Percentiles rank a stretch among this genome's conserved stretches.
These are phyloP conservation scores for Engraulis encrasicolus DNA, from an alignment of 2,113 vertebrate genomes.

Conservation along the genomic window DNA sequence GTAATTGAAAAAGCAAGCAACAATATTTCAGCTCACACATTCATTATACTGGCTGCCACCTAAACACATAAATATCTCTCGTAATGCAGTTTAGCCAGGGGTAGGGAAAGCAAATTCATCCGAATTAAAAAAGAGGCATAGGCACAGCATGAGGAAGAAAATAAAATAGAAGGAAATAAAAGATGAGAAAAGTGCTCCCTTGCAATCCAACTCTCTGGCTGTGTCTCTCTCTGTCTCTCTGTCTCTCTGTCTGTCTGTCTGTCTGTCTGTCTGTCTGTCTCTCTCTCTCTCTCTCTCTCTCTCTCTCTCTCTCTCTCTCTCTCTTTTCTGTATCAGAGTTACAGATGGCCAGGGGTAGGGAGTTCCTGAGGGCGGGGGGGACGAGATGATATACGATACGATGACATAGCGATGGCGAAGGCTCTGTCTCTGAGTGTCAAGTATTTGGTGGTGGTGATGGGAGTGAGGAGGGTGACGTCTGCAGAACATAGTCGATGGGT, in stretches of 20 bases:
- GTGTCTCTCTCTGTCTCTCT: background rate
- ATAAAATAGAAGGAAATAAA: background rate
- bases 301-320: background rate
- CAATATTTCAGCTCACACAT: background rate
- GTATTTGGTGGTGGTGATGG: too few species aligned
- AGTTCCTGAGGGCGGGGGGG: too few species aligned
- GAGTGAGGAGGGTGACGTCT: too few species aligned
- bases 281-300: constrained; percentile 7
- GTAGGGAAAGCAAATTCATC: background rate
- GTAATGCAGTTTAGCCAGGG: background rate
- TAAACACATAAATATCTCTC: background rate
- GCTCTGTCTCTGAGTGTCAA: too few species aligned
- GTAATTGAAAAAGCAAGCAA: background rate
- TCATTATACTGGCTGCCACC: background rate
- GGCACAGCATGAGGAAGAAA: too few species aligned
- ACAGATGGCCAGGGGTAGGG: too few species aligned
- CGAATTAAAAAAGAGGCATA: too few species aligned
- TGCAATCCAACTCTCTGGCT: too few species aligned
- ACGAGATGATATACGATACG: too few species aligned
- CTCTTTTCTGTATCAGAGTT: too few species aligned
- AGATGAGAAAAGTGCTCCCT: background rate
- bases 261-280: background rate
- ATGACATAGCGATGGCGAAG: too few species aligned
- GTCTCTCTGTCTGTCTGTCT: constrained; percentile 15
- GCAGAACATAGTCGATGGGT: too few species aligned